A percentile compares a stretch with the other conserved stretches of the same genome.
phyloP scores from a whole-genome alignment of 2,797 vertebrate genomes.

The Eremophila alpestris region DNA sequence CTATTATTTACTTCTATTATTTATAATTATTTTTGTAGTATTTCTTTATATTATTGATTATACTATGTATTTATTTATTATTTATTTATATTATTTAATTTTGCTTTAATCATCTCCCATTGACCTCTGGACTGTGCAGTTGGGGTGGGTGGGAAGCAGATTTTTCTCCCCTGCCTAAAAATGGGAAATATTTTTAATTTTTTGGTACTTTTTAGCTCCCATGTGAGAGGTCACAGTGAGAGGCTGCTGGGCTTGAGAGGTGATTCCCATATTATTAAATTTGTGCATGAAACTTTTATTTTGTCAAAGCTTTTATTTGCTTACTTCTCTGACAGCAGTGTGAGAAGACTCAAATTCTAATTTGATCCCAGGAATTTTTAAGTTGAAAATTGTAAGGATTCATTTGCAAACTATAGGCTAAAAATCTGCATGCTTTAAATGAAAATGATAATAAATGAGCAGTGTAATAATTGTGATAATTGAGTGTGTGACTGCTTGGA shows the following conservation, averaged over 20 bases:
- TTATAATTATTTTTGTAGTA: neutral
- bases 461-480: neutral
- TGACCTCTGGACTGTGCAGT: neutral
- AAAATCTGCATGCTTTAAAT: neutral
- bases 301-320: neutral
- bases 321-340: rapidly evolving
- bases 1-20: neutral
- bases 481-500: neutral
- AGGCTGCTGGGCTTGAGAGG: neutral
- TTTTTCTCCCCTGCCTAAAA: neutral
- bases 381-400: neutral
- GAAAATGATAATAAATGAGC: neutral
- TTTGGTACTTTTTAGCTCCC: neutral
- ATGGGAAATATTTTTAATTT: neutral
- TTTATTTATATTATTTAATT: no score
- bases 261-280: rapidly evolving
- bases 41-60: neutral
- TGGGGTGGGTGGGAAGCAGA: neutral
- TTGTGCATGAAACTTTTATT: neutral
- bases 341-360: neutral
- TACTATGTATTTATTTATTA: neutral
- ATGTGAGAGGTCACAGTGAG: neutral
- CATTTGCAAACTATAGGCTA: neutral
- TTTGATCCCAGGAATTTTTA: neutral
- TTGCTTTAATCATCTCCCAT: neutral